A percentile compares a stretch with the other conserved stretches of the same genome.
phyloP scores from a whole-genome alignment of 2,113 vertebrate species.

The Myiagra hebetior region DNA sequence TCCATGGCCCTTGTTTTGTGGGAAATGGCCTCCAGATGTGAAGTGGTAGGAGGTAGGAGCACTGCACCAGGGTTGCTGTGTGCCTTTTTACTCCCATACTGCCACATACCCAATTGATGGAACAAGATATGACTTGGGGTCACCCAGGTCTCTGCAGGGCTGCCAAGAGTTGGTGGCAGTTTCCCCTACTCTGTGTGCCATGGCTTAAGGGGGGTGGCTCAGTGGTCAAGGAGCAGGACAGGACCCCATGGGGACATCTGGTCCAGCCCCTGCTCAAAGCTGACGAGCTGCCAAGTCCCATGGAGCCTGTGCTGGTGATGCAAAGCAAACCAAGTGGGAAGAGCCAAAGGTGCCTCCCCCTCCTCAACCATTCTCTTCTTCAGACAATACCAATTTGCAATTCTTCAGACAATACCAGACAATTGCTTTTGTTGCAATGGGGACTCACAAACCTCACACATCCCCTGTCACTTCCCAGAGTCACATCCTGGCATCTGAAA shows the following conservation, averaged over 20 bases:
- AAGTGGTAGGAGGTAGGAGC: slow-evolving; percentile 79
- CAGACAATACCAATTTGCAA: not conserved
- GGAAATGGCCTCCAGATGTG: slow-evolving; percentile 89
- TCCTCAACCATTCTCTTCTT: not conserved
- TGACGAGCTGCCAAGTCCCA: not conserved
- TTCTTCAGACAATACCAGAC: not conserved
- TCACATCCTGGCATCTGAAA: not conserved
- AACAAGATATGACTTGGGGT: not conserved
- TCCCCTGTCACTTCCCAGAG: not conserved
- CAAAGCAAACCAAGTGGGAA: not conserved
- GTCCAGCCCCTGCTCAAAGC: not conserved
- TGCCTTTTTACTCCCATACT: not conserved
- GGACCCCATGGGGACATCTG: not conserved
- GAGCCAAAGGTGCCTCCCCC: not conserved
- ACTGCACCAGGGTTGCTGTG: fast-evolving
- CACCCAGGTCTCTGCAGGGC: not conserved
- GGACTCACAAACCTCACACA: not conserved
- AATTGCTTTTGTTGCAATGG: not conserved
- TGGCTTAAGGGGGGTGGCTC: fast-evolving
- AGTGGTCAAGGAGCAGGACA: not conserved
- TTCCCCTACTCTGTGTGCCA: not conserved
- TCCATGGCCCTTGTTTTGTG: slow-evolving; percentile 89
- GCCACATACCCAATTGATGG: fast-evolving
- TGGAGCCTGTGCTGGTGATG: not conserved
- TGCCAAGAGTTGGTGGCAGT: not conserved